Base-by-base conservation (phyloP, 53 echinoderm and acorn worm species). In the Arbacia lixula region DNA sequence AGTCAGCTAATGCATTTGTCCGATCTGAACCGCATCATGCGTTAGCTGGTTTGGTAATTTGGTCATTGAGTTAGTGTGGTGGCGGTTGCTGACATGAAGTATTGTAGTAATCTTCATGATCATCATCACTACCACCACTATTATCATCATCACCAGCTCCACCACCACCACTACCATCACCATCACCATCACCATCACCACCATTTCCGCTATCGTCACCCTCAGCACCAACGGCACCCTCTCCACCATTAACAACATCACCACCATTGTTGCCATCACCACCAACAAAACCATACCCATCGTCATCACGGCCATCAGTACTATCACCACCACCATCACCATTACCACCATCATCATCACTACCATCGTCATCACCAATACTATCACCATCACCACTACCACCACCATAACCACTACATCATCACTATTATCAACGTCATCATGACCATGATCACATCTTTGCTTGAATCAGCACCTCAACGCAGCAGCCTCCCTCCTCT, bases 341-440 rank as follows among this genome's bases (percentile, higher is more conserved):
- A 73, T 34, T 34, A 53, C 53, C 34, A 53, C 21, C 58, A 57
- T 21, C 58, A 57, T 57, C 58, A 57, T 57, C 58, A 57, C n/a
- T 20, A 57, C 22, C 58, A 57, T 57, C 58, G 21, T 11, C 58
- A 57, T 57, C 58, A 57, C 58, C 58, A 57, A 10, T 20, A 67
- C 1, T 0, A 2, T 30, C 30, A 67, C 22, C 2, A 2, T 33
- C 68, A 67, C 38, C 68, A 2, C 38, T 33, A 67, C 38, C 28
- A 0, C 0, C 68, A 67, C 38, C 30, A 1, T 33, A 27, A 67
- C 22, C 68, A 2, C 22, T 33, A 0, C n/a, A n/a, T n/a, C n/a
- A n/a, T n/a, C n/a, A n/a, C n/a, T n/a, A n/a, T n/a, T n/a, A n/a
- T n/a, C n/a, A n/a, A n/a, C n/a, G n/a, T n/a, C n/a, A n/a, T n/a